A percentile compares a stretch with the other conserved stretches of the same genome.
Evolutionary conservation across 2,888 invertebrate genomes (phyloP).

Genomic region (Noctua fimbriata): DNA sequence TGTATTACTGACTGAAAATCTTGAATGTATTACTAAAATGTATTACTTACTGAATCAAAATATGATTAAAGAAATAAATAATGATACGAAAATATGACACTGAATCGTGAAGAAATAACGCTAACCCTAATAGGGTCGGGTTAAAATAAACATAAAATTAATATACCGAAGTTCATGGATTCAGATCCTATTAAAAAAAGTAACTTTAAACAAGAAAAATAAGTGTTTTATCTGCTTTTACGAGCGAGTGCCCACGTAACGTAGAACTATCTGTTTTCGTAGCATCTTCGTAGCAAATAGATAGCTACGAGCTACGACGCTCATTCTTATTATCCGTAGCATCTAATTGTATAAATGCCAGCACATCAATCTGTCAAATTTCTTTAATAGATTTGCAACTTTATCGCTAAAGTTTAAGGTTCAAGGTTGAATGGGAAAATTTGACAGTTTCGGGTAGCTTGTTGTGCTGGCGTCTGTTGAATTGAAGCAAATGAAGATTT

Average conservation of each 20-base stretch:
- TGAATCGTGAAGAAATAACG: background rate
- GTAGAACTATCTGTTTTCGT: slow-evolving; percentile 42
- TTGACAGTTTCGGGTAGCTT: too few relatives aligned
- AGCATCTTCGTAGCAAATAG: slow-evolving; percentile 51
- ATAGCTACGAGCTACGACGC: slow-evolving; percentile 18
- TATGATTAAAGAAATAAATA: too few relatives aligned
- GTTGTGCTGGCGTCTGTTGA: background rate
- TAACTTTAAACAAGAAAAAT: background rate
- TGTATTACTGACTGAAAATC: background rate
- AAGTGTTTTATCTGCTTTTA: background rate
- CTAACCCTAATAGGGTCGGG: background rate
- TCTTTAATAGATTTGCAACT: too few relatives aligned
- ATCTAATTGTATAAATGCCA: background rate
- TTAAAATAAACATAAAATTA: background rate
- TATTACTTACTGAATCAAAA: background rate
- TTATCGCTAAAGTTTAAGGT: too few relatives aligned
- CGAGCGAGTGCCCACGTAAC: background rate
- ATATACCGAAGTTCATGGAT: background rate
- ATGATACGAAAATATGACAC: too few relatives aligned
- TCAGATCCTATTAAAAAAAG: too few relatives aligned
- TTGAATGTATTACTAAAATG: too few relatives aligned
- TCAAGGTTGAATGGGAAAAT: too few relatives aligned
- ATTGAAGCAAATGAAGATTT: background rate
- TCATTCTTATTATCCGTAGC: slow-evolving; percentile 24
- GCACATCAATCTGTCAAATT: too few relatives aligned